Base-by-base conservation (phyloP, 2,888 invertebrate genomes). In the Rotaria socialis region DNA sequence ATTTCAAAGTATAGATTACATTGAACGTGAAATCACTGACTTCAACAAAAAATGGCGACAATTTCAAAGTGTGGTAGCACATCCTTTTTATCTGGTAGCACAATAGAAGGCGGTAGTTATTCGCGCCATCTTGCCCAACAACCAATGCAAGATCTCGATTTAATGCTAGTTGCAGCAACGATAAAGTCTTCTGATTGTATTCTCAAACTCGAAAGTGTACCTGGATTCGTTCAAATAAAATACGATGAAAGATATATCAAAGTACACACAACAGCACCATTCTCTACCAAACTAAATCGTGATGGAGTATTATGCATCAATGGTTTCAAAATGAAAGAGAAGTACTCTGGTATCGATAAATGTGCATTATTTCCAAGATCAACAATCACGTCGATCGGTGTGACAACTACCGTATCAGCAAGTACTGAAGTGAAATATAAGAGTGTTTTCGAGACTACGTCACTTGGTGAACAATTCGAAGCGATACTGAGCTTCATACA, bases 311-410 rank as follows among this genome's bases (percentile, higher is more conserved):
- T 67, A 35, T 67, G 67, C 27, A 35, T 67, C 5, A 35, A 67
- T 67, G 67, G 67, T 67, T 67, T 27, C 27, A 67, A 67, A 67
- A 67, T 67, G 67, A 67, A 67, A 67, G 27, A 67, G 22, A n/a
- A 67, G 14, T 67, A 14, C n/a, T n/a, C 19, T 27, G 67, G 67
- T 27, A 27, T 24, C 19, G 67, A 67, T 27, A 3, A 6, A 67
- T 14, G 14, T 10, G 4, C 67, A 27, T 27, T 27, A 4, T 27
- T 67, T 67, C 67, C 67, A 67, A 67, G 22, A 67, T 67, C 27
- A 67, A n/a, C 5, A 27, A 14, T 27, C 10, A 27, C 2, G 6
- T 27, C 35, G 11, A 27, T 22, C 14, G 16, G 67, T 14, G 14
- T 27, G 27, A 67, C 67, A 10, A 14, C 5, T 10, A 67, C 27